Percentiles rank a stretch among this genome's conserved stretches.
Evolutionary conservation across 1,140 invertebrate species (phyloP).

Genomic region (Bombus impatiens): DNA sequence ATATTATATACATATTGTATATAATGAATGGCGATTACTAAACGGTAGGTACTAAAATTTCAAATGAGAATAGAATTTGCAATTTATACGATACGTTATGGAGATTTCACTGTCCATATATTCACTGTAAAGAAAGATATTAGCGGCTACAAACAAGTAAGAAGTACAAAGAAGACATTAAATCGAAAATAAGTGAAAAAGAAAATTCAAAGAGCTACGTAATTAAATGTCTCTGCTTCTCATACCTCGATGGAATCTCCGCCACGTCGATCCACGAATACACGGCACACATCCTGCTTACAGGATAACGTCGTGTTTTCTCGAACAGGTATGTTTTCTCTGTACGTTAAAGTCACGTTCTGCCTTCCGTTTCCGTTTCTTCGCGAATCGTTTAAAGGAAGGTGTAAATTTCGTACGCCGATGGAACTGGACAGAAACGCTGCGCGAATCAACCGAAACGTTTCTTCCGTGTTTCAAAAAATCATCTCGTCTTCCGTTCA

Average conservation of each 20-base stretch:
- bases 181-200: neutral
- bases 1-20: too few species aligned
- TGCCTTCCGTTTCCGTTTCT: neutral
- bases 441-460: too few species aligned
- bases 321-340: neutral
- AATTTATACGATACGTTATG: neutral
- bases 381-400: conserved; percentile 10
- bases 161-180: neutral
- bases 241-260: conserved; percentile 40
- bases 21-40: neutral
- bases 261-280: neutral
- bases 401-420: neutral
- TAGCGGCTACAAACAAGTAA: neutral
- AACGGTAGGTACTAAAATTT: neutral
- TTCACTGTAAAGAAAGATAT: conserved; percentile 3
- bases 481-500: neutral
- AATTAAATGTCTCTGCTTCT: conserved; percentile 24
- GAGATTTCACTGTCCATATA: neutral
- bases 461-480: too few species aligned
- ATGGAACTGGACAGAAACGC: neutral
- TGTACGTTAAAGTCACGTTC: conserved; percentile 6
- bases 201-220: conserved; percentile 14
- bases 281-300: conserved; percentile 23
- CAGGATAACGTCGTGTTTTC: neutral
- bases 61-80: neutral